Conservation (phyloP, 1,140 invertebrate species). For the Cotesia typhae region DNA sequence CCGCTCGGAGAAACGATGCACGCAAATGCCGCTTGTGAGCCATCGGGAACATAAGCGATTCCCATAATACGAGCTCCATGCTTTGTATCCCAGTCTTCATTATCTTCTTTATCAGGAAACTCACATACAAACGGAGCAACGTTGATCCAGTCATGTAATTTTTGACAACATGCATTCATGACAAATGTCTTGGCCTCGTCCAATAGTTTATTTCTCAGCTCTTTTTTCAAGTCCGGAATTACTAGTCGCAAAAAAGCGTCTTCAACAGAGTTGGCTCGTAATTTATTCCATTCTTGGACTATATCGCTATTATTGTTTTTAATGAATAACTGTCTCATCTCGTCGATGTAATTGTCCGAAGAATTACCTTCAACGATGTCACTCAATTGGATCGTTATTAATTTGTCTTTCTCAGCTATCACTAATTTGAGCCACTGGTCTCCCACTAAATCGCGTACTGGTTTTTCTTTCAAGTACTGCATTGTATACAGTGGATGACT, state of each 20-base stretch:
- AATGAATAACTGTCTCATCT: constrained; percentile 90
- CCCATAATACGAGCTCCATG: constrained; percentile 85
- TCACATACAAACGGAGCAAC: constrained; percentile 83
- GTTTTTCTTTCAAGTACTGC: constrained; percentile 96
- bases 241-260: constrained; percentile 88
- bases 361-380: constrained; percentile 83
- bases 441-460: constrained; percentile 86
- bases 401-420: constrained; percentile 85
- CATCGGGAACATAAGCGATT: too few species aligned
- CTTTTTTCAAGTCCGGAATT: constrained; percentile 88
- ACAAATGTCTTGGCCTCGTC: constrained; percentile 91
- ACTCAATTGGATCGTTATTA: constrained; percentile 78
- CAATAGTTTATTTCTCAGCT: constrained; percentile 82
- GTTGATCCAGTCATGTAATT: constrained; percentile 92
- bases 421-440: constrained; percentile 90
- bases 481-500: constrained; percentile 86
- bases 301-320: constrained; percentile 95
- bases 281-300: constrained; percentile 95
- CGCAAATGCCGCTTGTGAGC: constrained; percentile 66
- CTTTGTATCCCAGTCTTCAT: constrained; percentile 89
- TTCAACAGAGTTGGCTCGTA: constrained; percentile 88
- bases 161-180: constrained; percentile 81
- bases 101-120: constrained; percentile 86
- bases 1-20: constrained; percentile 79
- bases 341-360: constrained; percentile 81